Percentiles rank a stretch among this genome's conserved stretches.
These are phyloP conservation scores for Crossoptilon crossoptilon DNA, from an alignment of 2,797 vertebrate species.

Conservation along the genomic window DNA sequence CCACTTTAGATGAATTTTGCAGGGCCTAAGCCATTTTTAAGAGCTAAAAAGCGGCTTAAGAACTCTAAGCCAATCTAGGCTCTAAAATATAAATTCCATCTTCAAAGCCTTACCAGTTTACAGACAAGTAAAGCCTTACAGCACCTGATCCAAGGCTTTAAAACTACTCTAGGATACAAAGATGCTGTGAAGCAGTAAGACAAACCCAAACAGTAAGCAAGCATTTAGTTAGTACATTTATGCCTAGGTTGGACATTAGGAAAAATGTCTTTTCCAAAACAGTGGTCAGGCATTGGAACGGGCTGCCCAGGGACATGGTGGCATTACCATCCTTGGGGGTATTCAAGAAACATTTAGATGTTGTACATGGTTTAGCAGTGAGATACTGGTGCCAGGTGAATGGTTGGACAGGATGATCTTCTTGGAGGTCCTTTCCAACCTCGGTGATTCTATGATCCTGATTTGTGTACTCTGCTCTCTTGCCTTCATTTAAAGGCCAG, in stretches of 20 bases:
- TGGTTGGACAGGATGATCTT: too few relatives aligned
- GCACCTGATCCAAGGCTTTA: not conserved
- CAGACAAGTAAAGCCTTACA: not conserved
- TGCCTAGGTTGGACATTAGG: too few relatives aligned
- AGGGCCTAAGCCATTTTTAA: slow-evolving; percentile 44
- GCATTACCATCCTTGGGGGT: too few relatives aligned
- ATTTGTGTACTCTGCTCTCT: not conserved
- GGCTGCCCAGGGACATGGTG: too few relatives aligned
- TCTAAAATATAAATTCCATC: slow-evolving; percentile 25
- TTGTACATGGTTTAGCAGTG: too few relatives aligned
- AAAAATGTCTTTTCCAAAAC: too few relatives aligned
- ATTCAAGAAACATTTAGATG: too few relatives aligned
- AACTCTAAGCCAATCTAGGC: slow-evolving; percentile 48
- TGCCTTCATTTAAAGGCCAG: not conserved
- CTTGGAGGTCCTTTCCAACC: too few relatives aligned
- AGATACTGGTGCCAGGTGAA: too few relatives aligned
- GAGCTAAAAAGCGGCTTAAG: slow-evolving; percentile 41
- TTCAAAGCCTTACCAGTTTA: slow-evolving; percentile 28
- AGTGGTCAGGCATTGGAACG: too few relatives aligned
- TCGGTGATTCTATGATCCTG: too few relatives aligned
- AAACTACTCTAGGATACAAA: not conserved
- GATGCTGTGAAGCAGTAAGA: not conserved
- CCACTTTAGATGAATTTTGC: not conserved
- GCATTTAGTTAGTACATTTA: not conserved
- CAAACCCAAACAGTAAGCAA: not conserved